These are phyloP conservation scores for Ips typographus DNA, from an alignment of 1,140 invertebrate genomes.

Conservation along the genomic window DNA sequence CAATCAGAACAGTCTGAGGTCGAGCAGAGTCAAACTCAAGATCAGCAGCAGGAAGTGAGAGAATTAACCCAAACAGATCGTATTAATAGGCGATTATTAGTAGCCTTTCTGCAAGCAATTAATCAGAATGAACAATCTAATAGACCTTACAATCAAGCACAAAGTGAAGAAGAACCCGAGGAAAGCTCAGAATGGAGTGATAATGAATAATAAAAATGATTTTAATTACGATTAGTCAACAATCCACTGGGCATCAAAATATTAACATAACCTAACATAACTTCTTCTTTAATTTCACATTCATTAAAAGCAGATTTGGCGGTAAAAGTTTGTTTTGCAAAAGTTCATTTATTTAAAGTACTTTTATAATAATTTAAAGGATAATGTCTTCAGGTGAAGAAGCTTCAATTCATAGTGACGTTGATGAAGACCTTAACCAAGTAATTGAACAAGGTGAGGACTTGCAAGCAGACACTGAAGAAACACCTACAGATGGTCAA, in stretches of 20 bases:
- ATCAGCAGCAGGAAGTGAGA: conserved; percentile 34
- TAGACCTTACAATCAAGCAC: no score
- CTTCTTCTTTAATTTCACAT: conserved; percentile 37
- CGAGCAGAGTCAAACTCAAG: neutral
- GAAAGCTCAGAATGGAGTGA: conserved; percentile 25
- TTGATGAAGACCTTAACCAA: conserved; percentile 32
- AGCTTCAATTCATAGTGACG: conserved; percentile 9
- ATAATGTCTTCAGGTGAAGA: conserved; percentile 36
- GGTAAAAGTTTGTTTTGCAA: neutral
- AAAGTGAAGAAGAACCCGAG: conserved; percentile 4
- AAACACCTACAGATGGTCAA: conserved; percentile 38
- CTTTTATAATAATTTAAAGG: neutral
- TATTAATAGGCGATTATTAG: conserved; percentile 63
- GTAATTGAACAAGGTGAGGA: conserved; percentile 36
- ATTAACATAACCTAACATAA: conserved; percentile 24
- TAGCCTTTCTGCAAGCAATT: conserved; percentile 61
- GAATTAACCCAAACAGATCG: conserved; percentile 65
- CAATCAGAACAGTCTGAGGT: neutral
- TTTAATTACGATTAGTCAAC: conserved; percentile 2
- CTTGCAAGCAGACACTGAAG: conserved; percentile 37
- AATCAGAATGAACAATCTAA: conserved; percentile 45
- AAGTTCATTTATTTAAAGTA: no score
- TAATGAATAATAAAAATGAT: conserved; percentile 11
- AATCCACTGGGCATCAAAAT: neutral
- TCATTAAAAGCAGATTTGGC: conserved; percentile 7